phyloP scores from a whole-genome alignment of 2,797 vertebrate species.

The Paguma larvata region DNA sequence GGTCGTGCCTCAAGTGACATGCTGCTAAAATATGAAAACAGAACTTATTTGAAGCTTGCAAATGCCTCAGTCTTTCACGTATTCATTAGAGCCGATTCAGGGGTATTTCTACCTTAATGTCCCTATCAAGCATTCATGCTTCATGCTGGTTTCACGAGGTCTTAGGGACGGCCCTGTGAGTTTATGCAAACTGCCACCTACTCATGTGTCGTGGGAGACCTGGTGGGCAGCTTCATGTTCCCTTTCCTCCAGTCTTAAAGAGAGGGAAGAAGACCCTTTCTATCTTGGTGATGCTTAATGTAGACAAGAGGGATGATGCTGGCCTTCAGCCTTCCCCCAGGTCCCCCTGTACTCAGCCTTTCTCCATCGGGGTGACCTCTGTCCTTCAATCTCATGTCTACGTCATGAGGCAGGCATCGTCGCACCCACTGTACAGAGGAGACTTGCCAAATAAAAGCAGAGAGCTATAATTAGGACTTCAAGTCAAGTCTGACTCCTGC shows the following conservation, averaged over 20 bases:
- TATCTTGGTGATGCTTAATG: not conserved
- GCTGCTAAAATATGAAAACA: not conserved
- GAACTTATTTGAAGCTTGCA: not conserved
- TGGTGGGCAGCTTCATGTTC: accelerated
- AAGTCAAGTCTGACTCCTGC: not conserved
- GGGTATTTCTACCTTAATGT: no score
- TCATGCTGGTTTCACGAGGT: not conserved
- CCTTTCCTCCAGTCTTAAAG: not conserved
- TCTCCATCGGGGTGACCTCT: no score
- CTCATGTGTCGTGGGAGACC: accelerated
- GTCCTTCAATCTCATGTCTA: not conserved
- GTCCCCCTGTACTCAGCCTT: not conserved
- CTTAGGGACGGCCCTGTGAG: accelerated
- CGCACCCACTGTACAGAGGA: not conserved
- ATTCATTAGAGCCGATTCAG: not conserved
- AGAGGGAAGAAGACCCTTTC: not conserved
- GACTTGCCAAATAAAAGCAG: not conserved
- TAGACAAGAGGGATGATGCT: not conserved
- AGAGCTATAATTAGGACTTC: not conserved
- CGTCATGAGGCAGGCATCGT: not conserved
- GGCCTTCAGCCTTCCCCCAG: not conserved
- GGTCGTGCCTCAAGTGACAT: accelerated
- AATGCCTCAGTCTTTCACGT: not conserved
- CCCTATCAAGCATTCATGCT: no score
- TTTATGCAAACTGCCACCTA: not conserved